phyloP scores from a whole-genome alignment of 37 sponge, comb jelly and placozoan species.

The Crambe crambe region DNA sequence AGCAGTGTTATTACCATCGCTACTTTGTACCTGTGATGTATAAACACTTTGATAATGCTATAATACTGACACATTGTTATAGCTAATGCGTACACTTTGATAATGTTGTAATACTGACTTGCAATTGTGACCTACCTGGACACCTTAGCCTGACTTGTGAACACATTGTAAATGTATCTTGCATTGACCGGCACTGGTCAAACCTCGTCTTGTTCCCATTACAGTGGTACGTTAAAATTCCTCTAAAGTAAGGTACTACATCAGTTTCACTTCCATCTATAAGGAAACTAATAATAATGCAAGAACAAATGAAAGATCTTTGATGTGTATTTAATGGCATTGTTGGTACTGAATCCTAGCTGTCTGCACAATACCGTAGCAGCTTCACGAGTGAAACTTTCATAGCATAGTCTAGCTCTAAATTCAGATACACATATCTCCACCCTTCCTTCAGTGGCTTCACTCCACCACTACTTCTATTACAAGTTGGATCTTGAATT shows the following conservation, averaged over 20 bases:
- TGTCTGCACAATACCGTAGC: slow-evolving; percentile 8
- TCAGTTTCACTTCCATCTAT: not conserved
- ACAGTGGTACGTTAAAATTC: not conserved
- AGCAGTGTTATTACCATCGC: not conserved
- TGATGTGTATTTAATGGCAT: too few relatives aligned
- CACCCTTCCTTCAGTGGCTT: slow-evolving; percentile 8
- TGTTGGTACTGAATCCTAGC: not conserved
- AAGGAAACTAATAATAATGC: not conserved
- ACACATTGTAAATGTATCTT: not conserved
- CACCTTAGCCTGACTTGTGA: not conserved
- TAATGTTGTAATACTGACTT: too few relatives aligned
- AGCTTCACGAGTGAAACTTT: not conserved
- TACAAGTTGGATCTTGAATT: not conserved
- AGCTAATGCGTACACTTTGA: too few relatives aligned
- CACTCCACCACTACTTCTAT: not conserved
- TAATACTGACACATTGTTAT: too few relatives aligned
- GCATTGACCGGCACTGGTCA: not conserved
- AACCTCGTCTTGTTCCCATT: not conserved
- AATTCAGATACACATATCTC: slow-evolving; percentile 12
- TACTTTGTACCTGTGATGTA: not conserved
- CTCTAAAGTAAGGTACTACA: not conserved
- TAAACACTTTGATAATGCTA: too few relatives aligned
- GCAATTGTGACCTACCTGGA: not conserved
- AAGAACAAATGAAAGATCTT: too few relatives aligned
- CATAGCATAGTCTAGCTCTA: not conserved